Conservation (phyloP, 2,113 vertebrate genomes). For the Cephalopholis sonnerati region DNA sequence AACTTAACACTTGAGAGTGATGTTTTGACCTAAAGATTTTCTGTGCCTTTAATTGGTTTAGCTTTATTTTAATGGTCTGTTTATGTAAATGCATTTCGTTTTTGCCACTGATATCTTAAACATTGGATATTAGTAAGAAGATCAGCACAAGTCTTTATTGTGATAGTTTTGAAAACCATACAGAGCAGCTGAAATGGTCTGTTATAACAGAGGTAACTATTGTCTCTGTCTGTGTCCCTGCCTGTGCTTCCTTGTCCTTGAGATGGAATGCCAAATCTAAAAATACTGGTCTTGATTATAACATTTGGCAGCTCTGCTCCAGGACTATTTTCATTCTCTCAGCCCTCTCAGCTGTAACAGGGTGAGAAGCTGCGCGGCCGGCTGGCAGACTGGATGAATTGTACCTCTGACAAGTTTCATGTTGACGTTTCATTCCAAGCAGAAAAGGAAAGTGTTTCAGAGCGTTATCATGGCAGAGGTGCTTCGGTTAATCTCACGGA, state of each 20-base stretch:
- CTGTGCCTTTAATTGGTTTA: neutral
- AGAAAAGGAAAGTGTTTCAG: neutral
- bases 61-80: neutral
- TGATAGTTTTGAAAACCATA: neutral
- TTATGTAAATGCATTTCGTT: neutral
- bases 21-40: neutral
- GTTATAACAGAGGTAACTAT: constrained; percentile 2
- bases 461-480: neutral
- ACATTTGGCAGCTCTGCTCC: constrained; percentile 58
- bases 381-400: neutral
- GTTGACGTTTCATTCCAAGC: constrained; percentile 12
- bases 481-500: neutral
- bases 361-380: constrained; percentile 8
- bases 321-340: constrained; percentile 51
- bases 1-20: neutral
- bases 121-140: neutral
- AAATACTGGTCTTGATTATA: constrained; percentile 71
- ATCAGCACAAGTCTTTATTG: neutral
- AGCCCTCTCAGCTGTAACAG: constrained; percentile 21
- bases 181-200: neutral
- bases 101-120: neutral
- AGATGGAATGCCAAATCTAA: constrained; percentile 57
- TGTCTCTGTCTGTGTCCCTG: constrained; percentile 32
- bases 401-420: neutral
- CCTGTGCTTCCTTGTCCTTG: constrained; percentile 36